Evolutionary conservation across 2,797 vertebrate species (phyloP).

Genomic region (Phrynocephalus vlangalii): DNA sequence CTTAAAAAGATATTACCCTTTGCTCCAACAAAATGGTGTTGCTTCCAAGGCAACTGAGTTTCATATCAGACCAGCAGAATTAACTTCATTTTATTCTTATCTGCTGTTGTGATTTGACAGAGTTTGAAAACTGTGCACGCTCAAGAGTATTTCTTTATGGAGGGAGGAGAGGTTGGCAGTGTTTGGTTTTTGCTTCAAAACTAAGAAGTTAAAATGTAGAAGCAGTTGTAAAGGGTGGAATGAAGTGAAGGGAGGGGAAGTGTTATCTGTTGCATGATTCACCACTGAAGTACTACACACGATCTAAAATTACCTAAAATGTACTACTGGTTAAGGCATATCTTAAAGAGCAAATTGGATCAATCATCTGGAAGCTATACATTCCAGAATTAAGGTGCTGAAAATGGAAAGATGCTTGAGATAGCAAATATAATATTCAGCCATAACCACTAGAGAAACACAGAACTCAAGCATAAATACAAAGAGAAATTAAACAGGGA

Average conservation of each 20-base stretch:
- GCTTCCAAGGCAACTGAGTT: background rate
- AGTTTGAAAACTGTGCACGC: background rate
- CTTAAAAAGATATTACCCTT: background rate
- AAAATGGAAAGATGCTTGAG: background rate
- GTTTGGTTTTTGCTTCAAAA: background rate
- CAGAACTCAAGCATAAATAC: background rate
- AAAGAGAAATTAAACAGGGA: background rate
- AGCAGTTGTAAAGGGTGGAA: background rate
- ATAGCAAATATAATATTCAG: background rate
- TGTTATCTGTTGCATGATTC: background rate
- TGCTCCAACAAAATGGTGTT: background rate
- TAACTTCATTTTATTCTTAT: background rate
- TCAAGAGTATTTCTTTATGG: background rate
- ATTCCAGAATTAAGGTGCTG: background rate
- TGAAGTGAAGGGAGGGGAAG: background rate
- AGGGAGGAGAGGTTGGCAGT: background rate
- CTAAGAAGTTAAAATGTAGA: background rate
- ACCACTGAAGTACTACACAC: background rate
- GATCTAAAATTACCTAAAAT: background rate
- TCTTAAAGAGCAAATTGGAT: background rate
- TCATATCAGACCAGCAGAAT: background rate
- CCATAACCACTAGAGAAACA: background rate
- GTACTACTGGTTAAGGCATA: background rate
- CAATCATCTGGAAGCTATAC: background rate
- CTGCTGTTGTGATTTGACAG: background rate